A percentile compares a stretch with the other conserved stretches of the same genome.
These are phyloP conservation scores for Hydroisotoma schaefferi DNA, from an alignment of 2,888 invertebrate genomes.

Conservation along the genomic window DNA sequence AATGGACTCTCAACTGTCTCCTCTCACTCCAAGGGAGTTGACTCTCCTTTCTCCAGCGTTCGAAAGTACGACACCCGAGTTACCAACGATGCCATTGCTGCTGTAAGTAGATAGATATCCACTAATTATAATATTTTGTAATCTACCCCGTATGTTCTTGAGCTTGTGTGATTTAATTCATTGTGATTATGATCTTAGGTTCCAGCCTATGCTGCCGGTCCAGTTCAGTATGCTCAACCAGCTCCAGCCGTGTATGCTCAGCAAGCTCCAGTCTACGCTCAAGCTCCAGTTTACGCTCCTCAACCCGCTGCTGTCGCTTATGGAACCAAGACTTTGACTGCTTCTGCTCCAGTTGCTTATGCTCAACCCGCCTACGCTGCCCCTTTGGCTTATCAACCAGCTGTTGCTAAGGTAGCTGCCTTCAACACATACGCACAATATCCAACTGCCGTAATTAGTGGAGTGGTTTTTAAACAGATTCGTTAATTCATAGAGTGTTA, in stretches of 20 bases:
- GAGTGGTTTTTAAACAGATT: too few relatives aligned
- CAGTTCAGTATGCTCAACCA: constrained; percentile 11
- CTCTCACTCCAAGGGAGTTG: constrained; percentile 37
- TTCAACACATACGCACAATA: not conserved
- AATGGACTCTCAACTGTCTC: constrained; percentile 33
- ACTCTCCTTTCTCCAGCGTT: constrained; percentile 35
- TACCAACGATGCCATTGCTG: constrained; percentile 39
- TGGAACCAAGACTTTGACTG: constrained; percentile 24
- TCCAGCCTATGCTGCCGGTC: constrained; percentile 8
- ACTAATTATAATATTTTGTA: too few relatives aligned
- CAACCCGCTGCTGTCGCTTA: constrained; percentile 18
- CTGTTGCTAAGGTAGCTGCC: constrained; percentile 6
- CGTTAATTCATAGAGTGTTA: too few relatives aligned
- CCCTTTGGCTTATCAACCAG: not conserved
- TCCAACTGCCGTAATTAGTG: constrained; percentile 6
- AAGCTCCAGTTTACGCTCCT: not conserved
- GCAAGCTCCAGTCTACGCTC: constrained; percentile 6
- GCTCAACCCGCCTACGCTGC: constrained; percentile 3
- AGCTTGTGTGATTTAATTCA: not conserved
- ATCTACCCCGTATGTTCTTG: too few relatives aligned
- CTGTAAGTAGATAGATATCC: constrained; percentile 2
- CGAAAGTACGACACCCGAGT: constrained; percentile 39
- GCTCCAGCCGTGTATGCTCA: constrained; percentile 18
- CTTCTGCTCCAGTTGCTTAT: constrained; percentile 11
- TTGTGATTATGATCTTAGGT: not conserved